phyloP scores from a whole-genome alignment of 2,888 invertebrate species.

The Yponomeuta malinellus region DNA sequence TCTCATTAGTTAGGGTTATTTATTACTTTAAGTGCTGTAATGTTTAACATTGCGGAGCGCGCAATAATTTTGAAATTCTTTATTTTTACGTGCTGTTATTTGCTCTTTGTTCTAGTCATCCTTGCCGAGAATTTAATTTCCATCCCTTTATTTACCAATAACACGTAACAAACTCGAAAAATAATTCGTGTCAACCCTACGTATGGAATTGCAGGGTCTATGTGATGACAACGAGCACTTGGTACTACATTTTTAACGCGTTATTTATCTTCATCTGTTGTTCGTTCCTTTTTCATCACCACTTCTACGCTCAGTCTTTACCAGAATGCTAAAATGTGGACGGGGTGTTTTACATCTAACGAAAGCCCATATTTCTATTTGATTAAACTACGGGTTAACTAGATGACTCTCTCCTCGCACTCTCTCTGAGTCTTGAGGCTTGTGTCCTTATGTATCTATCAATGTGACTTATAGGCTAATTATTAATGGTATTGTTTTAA shows the following conservation, averaged over 20 bases:
- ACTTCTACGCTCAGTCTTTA: slow-evolving; percentile 39
- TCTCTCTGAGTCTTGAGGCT: too few relatives aligned
- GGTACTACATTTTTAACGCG: slow-evolving; percentile 53
- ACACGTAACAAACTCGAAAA: too few relatives aligned
- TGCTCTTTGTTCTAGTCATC: background rate
- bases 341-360: slow-evolving; percentile 15
- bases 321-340: slow-evolving; percentile 24
- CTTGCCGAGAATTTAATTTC: background rate
- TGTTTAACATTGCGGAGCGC: background rate
- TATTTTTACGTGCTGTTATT: slow-evolving; percentile 3
- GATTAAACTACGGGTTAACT: too few relatives aligned
- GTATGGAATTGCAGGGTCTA: background rate
- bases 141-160: background rate
- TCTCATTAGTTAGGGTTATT: slow-evolving; percentile 13
- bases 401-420: too few relatives aligned
- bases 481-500: too few relatives aligned
- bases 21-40: slow-evolving; percentile 3
- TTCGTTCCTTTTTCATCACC: slow-evolving; percentile 46
- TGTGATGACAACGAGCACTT: slow-evolving; percentile 19
- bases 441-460: too few relatives aligned
- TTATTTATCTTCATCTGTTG: slow-evolving; percentile 52
- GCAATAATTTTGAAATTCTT: background rate
- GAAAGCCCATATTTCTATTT: background rate
- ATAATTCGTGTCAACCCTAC: slow-evolving; percentile 13
- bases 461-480: too few relatives aligned